Evolutionary conservation across 2,888 invertebrate species (phyloP).

Genomic region (Pseudococcus viburni): DNA sequence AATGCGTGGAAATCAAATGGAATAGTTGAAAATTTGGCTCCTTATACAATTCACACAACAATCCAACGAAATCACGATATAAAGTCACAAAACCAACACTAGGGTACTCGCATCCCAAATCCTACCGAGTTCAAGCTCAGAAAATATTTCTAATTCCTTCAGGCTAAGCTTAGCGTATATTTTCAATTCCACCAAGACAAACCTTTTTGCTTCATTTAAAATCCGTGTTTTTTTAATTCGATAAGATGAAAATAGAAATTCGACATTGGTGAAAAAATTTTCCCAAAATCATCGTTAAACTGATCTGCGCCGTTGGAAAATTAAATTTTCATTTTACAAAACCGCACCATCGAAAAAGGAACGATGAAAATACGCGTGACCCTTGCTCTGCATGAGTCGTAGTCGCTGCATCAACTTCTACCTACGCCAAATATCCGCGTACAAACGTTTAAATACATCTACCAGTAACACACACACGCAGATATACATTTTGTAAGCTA

Average conservation of each 20-base stretch:
- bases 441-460: not conserved
- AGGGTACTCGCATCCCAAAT: not conserved
- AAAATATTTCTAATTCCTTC: constrained; percentile 23
- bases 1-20: no score
- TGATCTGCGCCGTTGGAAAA: not conserved
- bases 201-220: not conserved
- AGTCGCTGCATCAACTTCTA: not conserved
- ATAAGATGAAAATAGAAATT: not conserved
- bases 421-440: not conserved
- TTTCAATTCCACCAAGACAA: not conserved
- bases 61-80: not conserved
- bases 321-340: not conserved
- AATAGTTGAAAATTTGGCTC: no score
- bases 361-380: not conserved
- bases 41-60: no score
- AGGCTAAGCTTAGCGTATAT: not conserved
- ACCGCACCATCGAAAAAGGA: not conserved
- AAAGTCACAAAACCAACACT: not conserved
- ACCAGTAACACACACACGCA: not conserved
- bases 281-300: not conserved
- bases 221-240: not conserved
- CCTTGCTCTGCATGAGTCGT: not conserved
- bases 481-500: not conserved
- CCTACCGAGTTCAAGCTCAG: not conserved
- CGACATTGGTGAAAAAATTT: not conserved